Conservation (phyloP, 1,140 invertebrate genomes). For the Drosophila erecta region DNA sequence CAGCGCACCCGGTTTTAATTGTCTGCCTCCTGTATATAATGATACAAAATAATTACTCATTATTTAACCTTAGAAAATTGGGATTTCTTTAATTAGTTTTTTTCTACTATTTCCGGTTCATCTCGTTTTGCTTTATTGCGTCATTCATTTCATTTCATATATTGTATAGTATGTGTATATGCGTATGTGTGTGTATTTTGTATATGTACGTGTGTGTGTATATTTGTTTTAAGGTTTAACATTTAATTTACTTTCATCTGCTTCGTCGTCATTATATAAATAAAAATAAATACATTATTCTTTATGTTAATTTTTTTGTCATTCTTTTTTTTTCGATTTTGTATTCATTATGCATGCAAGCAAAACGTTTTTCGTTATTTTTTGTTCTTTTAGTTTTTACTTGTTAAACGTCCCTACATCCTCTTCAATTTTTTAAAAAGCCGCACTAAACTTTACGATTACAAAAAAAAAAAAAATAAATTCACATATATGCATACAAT, state of each 20-base stretch:
- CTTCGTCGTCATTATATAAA: slow-evolving; percentile 68
- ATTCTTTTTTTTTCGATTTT: slow-evolving; percentile 17
- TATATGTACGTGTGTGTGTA: slow-evolving; percentile 55
- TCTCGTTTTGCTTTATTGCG: slow-evolving; percentile 34
- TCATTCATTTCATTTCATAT: slow-evolving; percentile 39
- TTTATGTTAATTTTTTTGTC: slow-evolving; percentile 58
- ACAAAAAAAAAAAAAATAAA: slow-evolving; percentile 64
- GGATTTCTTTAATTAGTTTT: slow-evolving; percentile 7
- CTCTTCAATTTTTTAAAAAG: slow-evolving; percentile 53
- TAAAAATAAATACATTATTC: slow-evolving; percentile 77
- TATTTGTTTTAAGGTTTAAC: slow-evolving; percentile 81
- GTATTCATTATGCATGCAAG: slow-evolving; percentile 47
- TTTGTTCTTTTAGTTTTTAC: slow-evolving; percentile 28
- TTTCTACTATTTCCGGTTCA: slow-evolving; percentile 16
- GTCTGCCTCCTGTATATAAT: slow-evolving; percentile 29
- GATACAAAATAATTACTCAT: slow-evolving; percentile 36
- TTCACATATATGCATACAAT: slow-evolving; percentile 40
- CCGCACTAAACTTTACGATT: slow-evolving; percentile 75
- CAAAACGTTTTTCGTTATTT: slow-evolving; percentile 35
- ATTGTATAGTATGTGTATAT: slow-evolving; percentile 43
- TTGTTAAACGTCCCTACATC: slow-evolving; percentile 31
- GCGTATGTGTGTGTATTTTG: slow-evolving; percentile 40
- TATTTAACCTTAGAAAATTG: slow-evolving; percentile 44
- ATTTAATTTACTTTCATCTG: slow-evolving; percentile 80
- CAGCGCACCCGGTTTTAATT: slow-evolving; percentile 9